Evolutionary conservation across 23 tunicate genomes (phyloP).

Genomic region (Phallusia fumigata): DNA sequence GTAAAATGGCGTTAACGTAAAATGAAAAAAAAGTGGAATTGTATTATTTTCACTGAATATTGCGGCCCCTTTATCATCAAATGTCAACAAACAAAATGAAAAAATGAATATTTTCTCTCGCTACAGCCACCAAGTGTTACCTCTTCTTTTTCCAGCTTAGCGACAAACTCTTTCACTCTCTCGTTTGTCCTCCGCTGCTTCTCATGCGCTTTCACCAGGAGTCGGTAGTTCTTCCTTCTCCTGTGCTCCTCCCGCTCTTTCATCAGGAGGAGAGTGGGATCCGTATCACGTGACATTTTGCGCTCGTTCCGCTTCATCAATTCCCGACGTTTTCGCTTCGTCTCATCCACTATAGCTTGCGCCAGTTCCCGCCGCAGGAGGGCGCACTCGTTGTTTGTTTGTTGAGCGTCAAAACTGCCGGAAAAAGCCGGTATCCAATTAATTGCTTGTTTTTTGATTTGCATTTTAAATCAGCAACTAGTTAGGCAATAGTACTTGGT

Average conservation of each 20-base stretch:
- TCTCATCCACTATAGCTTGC: conserved; percentile 4
- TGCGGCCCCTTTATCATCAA: too few relatives aligned
- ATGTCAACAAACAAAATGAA: too few relatives aligned
- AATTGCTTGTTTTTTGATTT: too few relatives aligned
- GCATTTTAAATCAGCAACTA: too few relatives aligned
- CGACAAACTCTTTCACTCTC: conserved; percentile 46
- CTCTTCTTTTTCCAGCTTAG: conserved; percentile 32
- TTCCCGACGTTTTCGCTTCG: background rate
- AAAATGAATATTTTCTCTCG: too few relatives aligned
- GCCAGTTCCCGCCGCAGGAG: conserved; percentile 52
- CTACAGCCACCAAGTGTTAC: background rate
- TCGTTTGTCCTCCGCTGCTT: conserved; percentile 34
- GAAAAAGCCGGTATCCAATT: background rate
- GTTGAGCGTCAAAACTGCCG: conserved; percentile 5
- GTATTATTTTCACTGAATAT: too few relatives aligned
- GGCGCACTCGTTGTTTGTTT: conserved; percentile 35
- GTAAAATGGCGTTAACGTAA: too few relatives aligned
- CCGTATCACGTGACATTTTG: conserved; percentile 24
- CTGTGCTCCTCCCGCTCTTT: conserved; percentile 37
- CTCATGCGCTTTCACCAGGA: conserved; percentile 28
- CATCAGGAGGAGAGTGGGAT: conserved; percentile 49
- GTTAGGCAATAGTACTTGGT: too few relatives aligned
- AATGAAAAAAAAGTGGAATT: too few relatives aligned
- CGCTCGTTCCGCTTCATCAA: conserved; percentile 22
- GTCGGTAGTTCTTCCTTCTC: conserved; percentile 37